A percentile compares a stretch with the other conserved stretches of the same genome.
Conservation (phyloP, 2,888 invertebrate species). For the Pterostichus niger region DNA sequence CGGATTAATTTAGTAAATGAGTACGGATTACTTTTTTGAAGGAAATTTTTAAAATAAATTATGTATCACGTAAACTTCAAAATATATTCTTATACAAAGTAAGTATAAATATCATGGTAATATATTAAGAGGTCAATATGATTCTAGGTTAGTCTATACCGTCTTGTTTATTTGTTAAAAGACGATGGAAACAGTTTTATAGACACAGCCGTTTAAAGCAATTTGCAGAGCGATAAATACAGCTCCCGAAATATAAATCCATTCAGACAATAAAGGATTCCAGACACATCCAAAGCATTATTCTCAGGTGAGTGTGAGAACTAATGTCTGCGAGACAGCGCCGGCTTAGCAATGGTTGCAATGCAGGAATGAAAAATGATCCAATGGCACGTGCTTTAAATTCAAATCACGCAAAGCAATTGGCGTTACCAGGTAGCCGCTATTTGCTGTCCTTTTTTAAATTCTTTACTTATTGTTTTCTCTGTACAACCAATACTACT, state of each 20-base stretch:
- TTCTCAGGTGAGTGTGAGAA: constrained; percentile 62
- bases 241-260: constrained; percentile 53
- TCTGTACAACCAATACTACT: too few species aligned
- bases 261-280: constrained; percentile 56
- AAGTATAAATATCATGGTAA: too few species aligned
- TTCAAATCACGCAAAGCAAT: constrained; percentile 51
- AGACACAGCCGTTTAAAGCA: constrained; percentile 35
- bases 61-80: too few species aligned
- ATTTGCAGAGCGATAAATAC: constrained; percentile 49
- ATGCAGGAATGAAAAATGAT: constrained; percentile 61
- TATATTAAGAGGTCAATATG: too few species aligned
- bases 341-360: constrained; percentile 20
- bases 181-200: constrained; percentile 18
- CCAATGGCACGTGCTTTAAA: constrained; percentile 63
- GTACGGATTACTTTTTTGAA: too few species aligned
- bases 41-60: too few species aligned
- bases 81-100: too few species aligned
- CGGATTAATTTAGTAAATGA: too few species aligned
- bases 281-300: constrained; percentile 63
- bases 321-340: constrained; percentile 42
- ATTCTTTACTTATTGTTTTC: too few species aligned
- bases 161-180: too few species aligned
- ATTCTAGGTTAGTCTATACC: too few species aligned
- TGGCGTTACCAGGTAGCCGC: constrained; percentile 18
- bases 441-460: not conserved